Evolutionary conservation across 35 echinoderm and acorn worm genomes (phyloP).

Genomic region (Apostichopus parvimensis): DNA sequence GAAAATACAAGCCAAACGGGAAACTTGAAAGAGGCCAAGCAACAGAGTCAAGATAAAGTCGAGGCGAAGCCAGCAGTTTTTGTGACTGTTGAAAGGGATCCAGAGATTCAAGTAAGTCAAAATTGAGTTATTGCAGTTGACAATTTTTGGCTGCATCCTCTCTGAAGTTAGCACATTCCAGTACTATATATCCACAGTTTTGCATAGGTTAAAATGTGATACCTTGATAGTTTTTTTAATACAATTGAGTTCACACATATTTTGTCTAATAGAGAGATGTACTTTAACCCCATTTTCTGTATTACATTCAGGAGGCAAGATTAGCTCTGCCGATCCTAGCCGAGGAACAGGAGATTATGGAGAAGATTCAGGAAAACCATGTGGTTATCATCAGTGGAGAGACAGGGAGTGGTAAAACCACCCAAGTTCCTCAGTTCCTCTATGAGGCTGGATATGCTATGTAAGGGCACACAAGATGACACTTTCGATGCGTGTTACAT

Average conservation of each 20-base stretch:
- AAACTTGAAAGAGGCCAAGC: too few species aligned
- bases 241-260: too few species aligned
- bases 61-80: slow-evolving; percentile 75
- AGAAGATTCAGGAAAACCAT: slow-evolving; percentile 80
- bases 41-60: slow-evolving; percentile 17
- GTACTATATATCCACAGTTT: too few species aligned
- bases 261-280: too few species aligned
- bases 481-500: too few species aligned
- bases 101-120: slow-evolving; percentile 77
- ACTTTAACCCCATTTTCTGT: not conserved
- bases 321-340: slow-evolving; percentile 87
- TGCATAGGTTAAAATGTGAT: too few species aligned
- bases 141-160: not conserved
- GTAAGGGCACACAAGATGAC: slow-evolving; percentile 35
- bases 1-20: not conserved
- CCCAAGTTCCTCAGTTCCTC: slow-evolving; percentile 95
- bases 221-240: too few species aligned
- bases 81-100: slow-evolving; percentile 75
- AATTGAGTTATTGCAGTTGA: not conserved
- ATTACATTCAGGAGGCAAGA: slow-evolving; percentile 68
- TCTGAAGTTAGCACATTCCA: too few species aligned
- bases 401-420: slow-evolving; percentile 98
- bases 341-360: slow-evolving; percentile 95
- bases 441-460: slow-evolving; percentile 97
- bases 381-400: slow-evolving; percentile 97